Base-by-base conservation (phyloP, 2,797 vertebrate genomes). In the Eurystomus glaucurus region DNA sequence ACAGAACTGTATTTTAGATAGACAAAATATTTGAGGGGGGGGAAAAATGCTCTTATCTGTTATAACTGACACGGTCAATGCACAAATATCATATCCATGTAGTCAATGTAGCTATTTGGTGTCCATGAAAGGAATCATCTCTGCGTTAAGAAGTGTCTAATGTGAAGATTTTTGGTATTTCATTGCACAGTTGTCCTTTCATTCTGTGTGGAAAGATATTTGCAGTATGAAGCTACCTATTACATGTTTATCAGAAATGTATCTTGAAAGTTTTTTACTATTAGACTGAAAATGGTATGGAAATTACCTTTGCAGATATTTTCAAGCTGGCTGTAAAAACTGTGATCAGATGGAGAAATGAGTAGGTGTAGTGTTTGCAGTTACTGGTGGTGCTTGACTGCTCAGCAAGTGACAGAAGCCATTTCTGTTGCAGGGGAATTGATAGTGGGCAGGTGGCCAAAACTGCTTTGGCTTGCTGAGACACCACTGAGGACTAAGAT, bases 391-490 rank as follows among this genome's bases (percentile, higher is more conserved):
- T 0, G 3, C 35, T 58, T 25, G 23, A 15, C 55, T 69, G 18
- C 19, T 52, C 5, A 2, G 48, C 0, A 0, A 62, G 69, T 26
- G 62, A 39, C 50, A 72, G 35, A 8, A 96, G 26, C 10, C 3
- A 4, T 65, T 76, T 84, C 41, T 85, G 77, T 75, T 62, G 45
- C 57, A 35, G 50, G 17, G 54, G 69, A 43, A 26, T 75, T 18
- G 26, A 33, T 50, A 51, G 66, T 9, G 58, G 84, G 66, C 71
- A 62, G 29, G 60, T 83, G 46, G 60, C 66, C 91, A 87, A 48
- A 85, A 58, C 54, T n/a, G 23, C 41, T 69, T 66, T 87, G 87
- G 51, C 81, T 91, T 94, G 29, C 33, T 28, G 35, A 87, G 84
- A 48, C 0, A 0, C 20, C 4, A 1, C n/a, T 28, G 48, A 90